Percentiles rank a stretch among this genome's conserved stretches.
These are phyloP conservation scores for Ceyx melanurus DNA, from an alignment of 2,113 vertebrate genomes.

Conservation along the genomic window DNA sequence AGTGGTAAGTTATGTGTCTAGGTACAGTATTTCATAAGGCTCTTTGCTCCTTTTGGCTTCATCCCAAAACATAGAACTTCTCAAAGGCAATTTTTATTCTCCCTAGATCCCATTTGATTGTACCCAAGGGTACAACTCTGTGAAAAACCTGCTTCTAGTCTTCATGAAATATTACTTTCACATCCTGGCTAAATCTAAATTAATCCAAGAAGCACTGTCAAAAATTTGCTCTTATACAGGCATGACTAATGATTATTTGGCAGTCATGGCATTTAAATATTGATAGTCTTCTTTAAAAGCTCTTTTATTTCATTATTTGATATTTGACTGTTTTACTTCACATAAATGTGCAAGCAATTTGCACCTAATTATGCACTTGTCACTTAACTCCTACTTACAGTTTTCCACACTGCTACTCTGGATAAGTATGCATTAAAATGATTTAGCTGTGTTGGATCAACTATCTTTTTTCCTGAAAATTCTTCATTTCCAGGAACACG, in stretches of 20 bases:
- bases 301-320: constrained; percentile 25
- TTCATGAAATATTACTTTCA: constrained; percentile 44
- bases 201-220: constrained; percentile 17
- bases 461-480: background rate
- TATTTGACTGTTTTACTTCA: constrained; percentile 25
- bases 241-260: constrained; percentile 13
- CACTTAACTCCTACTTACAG: constrained; percentile 7
- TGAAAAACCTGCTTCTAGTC: background rate
- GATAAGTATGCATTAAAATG: background rate
- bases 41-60: background rate
- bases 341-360: constrained; percentile 40
- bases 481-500: background rate
- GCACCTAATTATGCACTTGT: constrained; percentile 25
- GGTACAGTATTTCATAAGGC: background rate
- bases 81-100: background rate
- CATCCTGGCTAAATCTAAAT: constrained; percentile 29
- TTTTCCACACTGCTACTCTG: background rate
- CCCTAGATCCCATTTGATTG: background rate
- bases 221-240: background rate
- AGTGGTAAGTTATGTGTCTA: background rate
- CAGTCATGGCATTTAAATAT: constrained; percentile 42
- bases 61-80: background rate
- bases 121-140: background rate
- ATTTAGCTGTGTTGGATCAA: background rate
- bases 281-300: constrained; percentile 19